Evolutionary conservation across 2,888 invertebrate genomes (phyloP).

Genomic region (Octonoba sinensis): DNA sequence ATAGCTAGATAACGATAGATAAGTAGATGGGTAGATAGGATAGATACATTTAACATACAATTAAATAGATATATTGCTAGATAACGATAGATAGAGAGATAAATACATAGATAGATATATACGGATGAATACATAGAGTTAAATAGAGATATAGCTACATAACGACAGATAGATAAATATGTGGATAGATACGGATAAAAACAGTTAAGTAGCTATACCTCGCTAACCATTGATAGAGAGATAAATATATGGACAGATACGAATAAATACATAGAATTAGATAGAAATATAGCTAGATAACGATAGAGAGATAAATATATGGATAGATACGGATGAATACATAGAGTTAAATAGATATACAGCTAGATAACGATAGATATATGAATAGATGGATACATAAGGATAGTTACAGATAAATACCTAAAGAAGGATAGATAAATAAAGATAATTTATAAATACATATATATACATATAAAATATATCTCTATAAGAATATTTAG

Average conservation of each 20-base stretch:
- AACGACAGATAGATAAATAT: not conserved
- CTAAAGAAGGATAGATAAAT: not conserved
- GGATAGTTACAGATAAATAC: not conserved
- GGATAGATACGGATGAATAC: not conserved
- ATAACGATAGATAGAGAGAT: not conserved
- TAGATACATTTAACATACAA: no score
- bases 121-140: not conserved
- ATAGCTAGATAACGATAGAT: no score
- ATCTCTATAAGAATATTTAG: no score
- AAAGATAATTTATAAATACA: not conserved
- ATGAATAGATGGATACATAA: not conserved
- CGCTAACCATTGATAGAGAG: not conserved
- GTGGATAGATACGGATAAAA: not conserved
- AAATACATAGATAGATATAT: not conserved
- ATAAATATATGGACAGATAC: not conserved
- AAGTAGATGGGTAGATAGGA: no score
- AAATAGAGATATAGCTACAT: not conserved
- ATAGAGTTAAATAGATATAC: not conserved
- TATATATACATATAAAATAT: not conserved
- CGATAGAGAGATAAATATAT: slow-evolving; percentile 1
- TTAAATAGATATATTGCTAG: no score
- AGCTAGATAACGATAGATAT: not conserved
- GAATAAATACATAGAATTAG: not conserved
- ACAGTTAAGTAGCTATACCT: not conserved
- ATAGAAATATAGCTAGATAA: slow-evolving; percentile 3